Base-by-base conservation (phyloP, 2,888 invertebrate species). In the Cephalotes varians region DNA sequence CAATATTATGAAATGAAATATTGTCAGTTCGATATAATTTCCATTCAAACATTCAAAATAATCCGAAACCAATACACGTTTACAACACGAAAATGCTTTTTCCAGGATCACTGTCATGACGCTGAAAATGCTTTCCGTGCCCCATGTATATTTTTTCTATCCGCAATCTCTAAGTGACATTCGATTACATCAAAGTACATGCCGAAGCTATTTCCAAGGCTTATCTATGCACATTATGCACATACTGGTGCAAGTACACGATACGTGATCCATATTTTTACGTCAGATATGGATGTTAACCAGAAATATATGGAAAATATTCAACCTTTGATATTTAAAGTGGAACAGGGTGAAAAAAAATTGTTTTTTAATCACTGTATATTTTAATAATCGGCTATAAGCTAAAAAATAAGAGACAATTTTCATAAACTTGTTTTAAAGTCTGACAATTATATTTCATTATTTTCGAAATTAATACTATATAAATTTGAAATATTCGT, bases 81-180 rank as follows among this genome's bases (percentile, higher is more conserved):
- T 44, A 56, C 40, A 15, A 69, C 77, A 79, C 9, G 72, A 56
- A 69, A 69, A 69, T 40, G 72, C 77, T 77, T 44, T 71, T 77
- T 44, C 72, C 71, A 44, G 40, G 6, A 77, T 67, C 69, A 54
- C 76, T 31, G 54, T 67, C 67, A 21, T 15, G 54, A 31, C 44
- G 40, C 4, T 69, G 71, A 0, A 69, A 56, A 77, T 71, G 56
- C 34, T 44, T 72, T 72, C 18, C 44, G 25, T 21, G 21, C 40
- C 7, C 3, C 40, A 31, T 76, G 76, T 34, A 76, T 44, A 54
- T 40, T 71, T 79, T 77, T 65, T 65, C 18, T 56, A 58, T 34
- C 77, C 72, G 72, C 72, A 72, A 79, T 77, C 77, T 71, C 72
- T 34, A 79, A 71, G 56, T 72, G 72, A 56, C 72, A 72, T 71